Conservation (phyloP, 2,797 vertebrate species). For the Enteromius thamalakanensis region DNA sequence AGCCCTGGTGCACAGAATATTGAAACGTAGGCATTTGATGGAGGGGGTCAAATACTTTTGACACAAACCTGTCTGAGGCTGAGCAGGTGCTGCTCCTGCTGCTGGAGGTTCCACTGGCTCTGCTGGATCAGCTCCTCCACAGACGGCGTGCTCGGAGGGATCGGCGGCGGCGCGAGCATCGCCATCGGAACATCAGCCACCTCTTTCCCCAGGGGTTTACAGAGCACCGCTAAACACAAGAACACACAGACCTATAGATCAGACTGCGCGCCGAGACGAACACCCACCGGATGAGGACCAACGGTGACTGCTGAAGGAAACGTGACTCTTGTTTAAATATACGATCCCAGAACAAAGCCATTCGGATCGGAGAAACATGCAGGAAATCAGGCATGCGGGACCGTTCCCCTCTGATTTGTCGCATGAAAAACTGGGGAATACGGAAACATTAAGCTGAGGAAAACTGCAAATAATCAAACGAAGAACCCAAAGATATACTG, state of each 20-base stretch:
- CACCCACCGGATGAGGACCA: background rate
- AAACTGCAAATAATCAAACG: background rate
- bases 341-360: constrained; percentile 48
- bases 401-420: constrained; percentile 9
- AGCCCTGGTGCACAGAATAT: background rate
- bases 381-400: constrained; percentile 49
- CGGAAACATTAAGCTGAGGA: background rate
- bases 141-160: constrained; percentile 76
- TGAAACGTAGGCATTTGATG: background rate
- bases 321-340: constrained; percentile 33
- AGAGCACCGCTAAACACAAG: constrained; percentile 80
- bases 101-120: constrained; percentile 96
- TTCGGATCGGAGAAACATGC: constrained; percentile 38
- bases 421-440: constrained; percentile 19
- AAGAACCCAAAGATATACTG: constrained; percentile 17
- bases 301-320: constrained; percentile 12
- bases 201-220: constrained; percentile 87
- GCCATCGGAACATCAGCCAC: constrained; percentile 75
- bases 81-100: constrained; percentile 95
- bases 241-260: background rate
- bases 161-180: constrained; percentile 76
- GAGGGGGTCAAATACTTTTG: background rate
- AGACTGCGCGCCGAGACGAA: background rate
- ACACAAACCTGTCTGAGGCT: constrained; percentile 83
- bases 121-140: constrained; percentile 96